Evolutionary conservation across 2,113 vertebrate genomes (phyloP).

Genomic region (Merops nubicus): DNA sequence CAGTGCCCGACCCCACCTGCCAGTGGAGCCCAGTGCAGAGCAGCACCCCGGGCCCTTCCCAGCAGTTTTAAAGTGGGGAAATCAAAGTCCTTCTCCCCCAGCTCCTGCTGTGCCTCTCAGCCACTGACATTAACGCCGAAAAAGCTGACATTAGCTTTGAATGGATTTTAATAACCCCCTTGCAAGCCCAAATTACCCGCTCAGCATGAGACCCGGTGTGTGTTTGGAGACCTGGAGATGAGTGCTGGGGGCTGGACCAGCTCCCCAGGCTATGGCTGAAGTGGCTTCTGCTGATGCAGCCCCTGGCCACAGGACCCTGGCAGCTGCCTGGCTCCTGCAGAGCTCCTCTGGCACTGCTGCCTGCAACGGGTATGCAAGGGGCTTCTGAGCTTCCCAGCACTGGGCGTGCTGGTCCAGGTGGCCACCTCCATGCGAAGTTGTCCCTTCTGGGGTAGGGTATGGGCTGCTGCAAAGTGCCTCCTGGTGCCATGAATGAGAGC

Average conservation of each 20-base stretch:
- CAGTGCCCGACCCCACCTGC: background rate
- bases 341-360: background rate
- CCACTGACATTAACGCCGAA: conserved; percentile 22
- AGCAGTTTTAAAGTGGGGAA: background rate
- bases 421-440: background rate
- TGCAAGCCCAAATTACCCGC: background rate
- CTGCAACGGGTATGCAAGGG: background rate
- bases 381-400: background rate
- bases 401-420: background rate
- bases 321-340: background rate
- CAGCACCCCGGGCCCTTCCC: background rate
- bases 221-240: background rate
- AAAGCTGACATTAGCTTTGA: conserved; percentile 39
- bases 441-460: background rate
- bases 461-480: background rate
- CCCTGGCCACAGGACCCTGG: background rate
- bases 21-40: background rate
- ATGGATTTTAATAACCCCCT: conserved; percentile 63
- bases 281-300: background rate
- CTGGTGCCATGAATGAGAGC: background rate
- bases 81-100: background rate
- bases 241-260: background rate
- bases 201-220: background rate
- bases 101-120: conserved; percentile 46
- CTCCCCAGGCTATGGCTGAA: background rate